Evolutionary conservation across 2,113 vertebrate genomes (phyloP).

Genomic region (Sceloporus undulatus): DNA sequence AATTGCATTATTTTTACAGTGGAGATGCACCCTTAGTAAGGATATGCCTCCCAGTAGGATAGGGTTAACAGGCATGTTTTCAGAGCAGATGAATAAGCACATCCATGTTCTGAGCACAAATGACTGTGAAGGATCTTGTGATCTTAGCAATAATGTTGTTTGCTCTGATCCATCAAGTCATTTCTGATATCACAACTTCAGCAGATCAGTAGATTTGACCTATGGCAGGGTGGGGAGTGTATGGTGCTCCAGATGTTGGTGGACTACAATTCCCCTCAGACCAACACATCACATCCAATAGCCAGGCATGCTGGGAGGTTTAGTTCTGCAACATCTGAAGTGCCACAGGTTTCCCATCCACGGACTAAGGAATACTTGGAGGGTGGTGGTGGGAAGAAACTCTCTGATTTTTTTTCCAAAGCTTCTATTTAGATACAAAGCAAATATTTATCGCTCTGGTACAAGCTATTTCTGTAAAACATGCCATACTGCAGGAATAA

Average conservation of each 20-base stretch:
- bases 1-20: too few relatives aligned
- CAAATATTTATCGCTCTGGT: background rate
- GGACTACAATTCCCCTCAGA: background rate
- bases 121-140: too few relatives aligned
- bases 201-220: background rate
- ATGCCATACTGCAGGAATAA: rapidly evolving
- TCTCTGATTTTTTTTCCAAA: background rate
- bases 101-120: too few relatives aligned
- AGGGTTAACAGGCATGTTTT: background rate
- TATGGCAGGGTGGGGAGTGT: background rate
- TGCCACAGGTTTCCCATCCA: background rate
- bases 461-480: rapidly evolving
- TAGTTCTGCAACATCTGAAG: background rate
- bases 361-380: background rate
- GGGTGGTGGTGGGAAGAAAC: too few relatives aligned
- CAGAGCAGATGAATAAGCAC: too few relatives aligned
- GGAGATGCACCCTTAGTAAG: background rate
- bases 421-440: background rate
- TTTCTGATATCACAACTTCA: too few relatives aligned
- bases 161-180: too few relatives aligned
- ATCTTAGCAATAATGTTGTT: too few relatives aligned
- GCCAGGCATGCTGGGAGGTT: background rate
- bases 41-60: background rate
- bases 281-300: background rate
- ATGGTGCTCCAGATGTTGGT: background rate